These are phyloP conservation scores for Colletes collaris DNA, from an alignment of 2,888 invertebrate genomes.

Conservation along the genomic window DNA sequence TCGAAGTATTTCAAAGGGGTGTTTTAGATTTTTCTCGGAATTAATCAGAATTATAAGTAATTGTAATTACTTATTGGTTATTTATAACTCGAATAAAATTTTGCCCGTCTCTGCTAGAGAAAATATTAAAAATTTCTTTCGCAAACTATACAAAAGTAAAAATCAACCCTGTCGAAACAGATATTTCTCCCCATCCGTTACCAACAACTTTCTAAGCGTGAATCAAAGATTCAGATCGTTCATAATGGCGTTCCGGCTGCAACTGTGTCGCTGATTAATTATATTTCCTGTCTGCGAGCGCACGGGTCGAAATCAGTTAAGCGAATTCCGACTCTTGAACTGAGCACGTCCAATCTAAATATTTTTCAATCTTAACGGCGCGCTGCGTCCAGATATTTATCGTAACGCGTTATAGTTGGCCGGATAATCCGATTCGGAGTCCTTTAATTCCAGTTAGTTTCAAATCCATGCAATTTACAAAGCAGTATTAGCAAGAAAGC, in stretches of 20 bases:
- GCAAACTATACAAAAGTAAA: not conserved
- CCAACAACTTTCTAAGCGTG: slow-evolving; percentile 22
- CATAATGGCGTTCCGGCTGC: slow-evolving; percentile 1
- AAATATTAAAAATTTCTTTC: too few species aligned
- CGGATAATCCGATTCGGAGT: not conserved
- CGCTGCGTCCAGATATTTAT: slow-evolving; percentile 3
- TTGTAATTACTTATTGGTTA: not conserved
- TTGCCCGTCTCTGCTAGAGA: too few species aligned
- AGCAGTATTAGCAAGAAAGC: too few species aligned
- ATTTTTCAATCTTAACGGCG: slow-evolving; percentile 17
- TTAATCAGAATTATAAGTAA: too few species aligned
- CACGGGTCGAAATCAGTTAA: slow-evolving; percentile 5
- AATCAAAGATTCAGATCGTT: slow-evolving; percentile 21
- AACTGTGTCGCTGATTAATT: slow-evolving; percentile 30
- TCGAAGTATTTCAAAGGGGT: not conserved
- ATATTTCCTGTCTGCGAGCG: slow-evolving; percentile 6
- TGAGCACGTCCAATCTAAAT: slow-evolving; percentile 24
- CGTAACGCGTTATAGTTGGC: slow-evolving; percentile 8
- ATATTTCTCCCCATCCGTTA: not conserved
- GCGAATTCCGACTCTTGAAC: slow-evolving; percentile 11
- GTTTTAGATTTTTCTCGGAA: too few species aligned
- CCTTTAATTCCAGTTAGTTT: not conserved
- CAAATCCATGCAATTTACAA: too few species aligned
- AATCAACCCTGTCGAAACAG: not conserved
- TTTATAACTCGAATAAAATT: too few species aligned